Conservation (phyloP, 2,888 invertebrate genomes). For the Oxyteleia sp. region DNA sequence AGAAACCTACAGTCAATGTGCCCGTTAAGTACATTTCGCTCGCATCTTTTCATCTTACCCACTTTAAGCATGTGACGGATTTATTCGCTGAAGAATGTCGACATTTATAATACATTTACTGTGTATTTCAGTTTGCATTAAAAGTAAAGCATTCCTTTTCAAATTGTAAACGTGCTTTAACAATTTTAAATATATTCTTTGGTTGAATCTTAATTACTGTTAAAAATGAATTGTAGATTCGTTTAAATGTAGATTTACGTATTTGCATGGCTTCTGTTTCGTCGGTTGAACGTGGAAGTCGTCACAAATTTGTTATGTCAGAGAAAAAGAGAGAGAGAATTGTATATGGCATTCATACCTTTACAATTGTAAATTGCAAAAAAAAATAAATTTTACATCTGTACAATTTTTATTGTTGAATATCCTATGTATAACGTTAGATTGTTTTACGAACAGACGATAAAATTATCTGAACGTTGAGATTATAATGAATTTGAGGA, state of each 20-base stretch:
- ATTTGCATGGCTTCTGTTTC: constrained; percentile 20
- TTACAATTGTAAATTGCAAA: constrained; percentile 5
- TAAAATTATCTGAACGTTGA: too few species aligned
- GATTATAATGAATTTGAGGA: too few species aligned
- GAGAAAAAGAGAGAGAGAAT: too few species aligned
- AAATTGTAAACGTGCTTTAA: constrained; percentile 24
- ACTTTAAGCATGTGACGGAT: too few species aligned
- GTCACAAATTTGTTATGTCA: too few species aligned
- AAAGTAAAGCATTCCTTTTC: too few species aligned
- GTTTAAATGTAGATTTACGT: constrained; percentile 12
- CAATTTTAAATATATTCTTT: constrained; percentile 20
- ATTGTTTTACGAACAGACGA: too few species aligned
- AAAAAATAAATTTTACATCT: constrained; percentile 8
- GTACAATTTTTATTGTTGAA: constrained; percentile 10
- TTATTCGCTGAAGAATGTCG: too few species aligned
- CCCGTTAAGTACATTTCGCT: constrained; percentile 56
- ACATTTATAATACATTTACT: too few species aligned
- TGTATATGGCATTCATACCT: constrained; percentile 7
- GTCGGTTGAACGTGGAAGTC: constrained; percentile 4
- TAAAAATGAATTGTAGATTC: constrained; percentile 33
- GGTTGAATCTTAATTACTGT: constrained; percentile 31
- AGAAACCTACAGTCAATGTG: constrained; percentile 41
- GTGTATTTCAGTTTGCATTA: too few species aligned
- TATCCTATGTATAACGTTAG: not conserved
- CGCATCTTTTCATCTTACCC: too few species aligned